phyloP scores from a whole-genome alignment of 2,888 invertebrate genomes.

The Cyclophora albipunctata region DNA sequence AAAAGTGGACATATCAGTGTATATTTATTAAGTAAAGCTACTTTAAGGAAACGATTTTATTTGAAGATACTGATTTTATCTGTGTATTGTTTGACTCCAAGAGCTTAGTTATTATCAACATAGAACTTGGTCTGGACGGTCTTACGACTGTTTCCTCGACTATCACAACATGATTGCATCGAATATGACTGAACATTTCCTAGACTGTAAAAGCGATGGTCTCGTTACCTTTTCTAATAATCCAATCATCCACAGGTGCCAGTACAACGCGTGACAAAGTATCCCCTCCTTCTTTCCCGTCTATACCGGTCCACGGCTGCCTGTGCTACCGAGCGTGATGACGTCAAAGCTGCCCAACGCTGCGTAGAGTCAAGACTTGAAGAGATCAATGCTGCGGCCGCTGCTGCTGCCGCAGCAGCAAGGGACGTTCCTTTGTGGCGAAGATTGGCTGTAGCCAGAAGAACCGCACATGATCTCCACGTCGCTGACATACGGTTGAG shows the following conservation, averaged over 20 bases:
- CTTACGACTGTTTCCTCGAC: too few relatives aligned
- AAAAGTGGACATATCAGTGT: too few relatives aligned
- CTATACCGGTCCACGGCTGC: slow-evolving; percentile 92
- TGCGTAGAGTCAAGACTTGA: slow-evolving; percentile 95
- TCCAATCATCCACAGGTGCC: slow-evolving; percentile 78
- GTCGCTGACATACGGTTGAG: slow-evolving; percentile 91
- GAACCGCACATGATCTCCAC: slow-evolving; percentile 88
- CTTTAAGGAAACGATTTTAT: too few relatives aligned
- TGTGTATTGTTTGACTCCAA: too few relatives aligned
- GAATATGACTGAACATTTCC: too few relatives aligned
- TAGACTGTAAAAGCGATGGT: too few relatives aligned
- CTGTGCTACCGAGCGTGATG: slow-evolving; percentile 88
- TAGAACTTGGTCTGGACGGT: too few relatives aligned
- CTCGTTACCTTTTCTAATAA: too few relatives aligned
- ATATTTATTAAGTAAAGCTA: too few relatives aligned
- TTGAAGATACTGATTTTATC: too few relatives aligned
- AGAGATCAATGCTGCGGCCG: slow-evolving; percentile 95
- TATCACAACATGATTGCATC: too few relatives aligned
- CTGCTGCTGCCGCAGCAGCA: slow-evolving; percentile 92
- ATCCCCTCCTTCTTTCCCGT: slow-evolving; percentile 92
- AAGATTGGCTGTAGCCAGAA: slow-evolving; percentile 85
- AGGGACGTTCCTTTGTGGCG: slow-evolving; percentile 92
- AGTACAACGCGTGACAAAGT: slow-evolving; percentile 97
- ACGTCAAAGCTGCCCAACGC: slow-evolving; percentile 90
- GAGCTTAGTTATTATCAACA: too few relatives aligned